Base-by-base conservation (phyloP, 2,797 vertebrate genomes). In the Lacerta viridis region DNA sequence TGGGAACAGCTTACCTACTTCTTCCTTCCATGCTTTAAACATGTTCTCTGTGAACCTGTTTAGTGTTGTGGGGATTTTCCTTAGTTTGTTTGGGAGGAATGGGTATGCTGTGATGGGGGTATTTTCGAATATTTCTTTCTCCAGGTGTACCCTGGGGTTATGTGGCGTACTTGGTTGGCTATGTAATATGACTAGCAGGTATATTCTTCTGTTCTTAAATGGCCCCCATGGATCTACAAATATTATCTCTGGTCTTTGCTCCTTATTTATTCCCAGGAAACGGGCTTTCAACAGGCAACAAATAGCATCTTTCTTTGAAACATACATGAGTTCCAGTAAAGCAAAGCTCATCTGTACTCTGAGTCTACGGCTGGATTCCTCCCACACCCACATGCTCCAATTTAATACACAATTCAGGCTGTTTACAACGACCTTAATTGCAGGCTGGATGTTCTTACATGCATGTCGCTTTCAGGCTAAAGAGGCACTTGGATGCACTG, bases 381-480 rank as follows among this genome's bases (percentile, higher is more conserved):
- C 46, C 43, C 55, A 41, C 36, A 82, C 55, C 59, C n/a, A 59
- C 55, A 23, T 20, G n/a, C 20, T 10, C 61, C 71, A 7, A 23
- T 81, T 87, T 72, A 81, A 72, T 81, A 23, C 25, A 72, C 78
- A 72, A 61, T 59, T 5, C 27, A 7, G 33, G 18, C 77, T 61
- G 72, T 86, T 86, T 83, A 69, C 17, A 29, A n/a, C 29, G 23
- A 68, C 41, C 69, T 85, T 46, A 85, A 80, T 41, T 80, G 77
- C 5, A 36, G 23, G 50, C 18, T 9, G 61, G 41, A 50, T 72
- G 68, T 75, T 61, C 25, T 66, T 71, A 79, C 29, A 64, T 10
- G 9, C 1, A 8, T 76, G 50, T 39, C 29, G 11, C 36, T 36
- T 75, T 80, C 17, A 29, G 23, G 18, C 79, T 66, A 82, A 81